Conservation (phyloP, 2,888 invertebrate genomes). For the Diploptera punctata region DNA sequence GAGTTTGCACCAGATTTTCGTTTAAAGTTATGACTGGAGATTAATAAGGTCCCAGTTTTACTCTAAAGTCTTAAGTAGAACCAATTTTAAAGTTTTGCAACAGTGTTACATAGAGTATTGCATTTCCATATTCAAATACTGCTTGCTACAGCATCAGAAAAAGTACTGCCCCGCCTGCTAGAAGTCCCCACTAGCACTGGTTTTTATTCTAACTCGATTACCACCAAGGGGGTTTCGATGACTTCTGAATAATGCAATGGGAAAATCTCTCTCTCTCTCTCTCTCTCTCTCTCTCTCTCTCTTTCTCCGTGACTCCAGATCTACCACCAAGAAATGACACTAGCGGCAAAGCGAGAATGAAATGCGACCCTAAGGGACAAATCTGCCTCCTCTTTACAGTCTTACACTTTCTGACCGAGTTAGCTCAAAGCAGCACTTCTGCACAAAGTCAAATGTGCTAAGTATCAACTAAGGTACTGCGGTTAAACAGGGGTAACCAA, state of each 20-base stretch:
- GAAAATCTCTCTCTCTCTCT: not conserved
- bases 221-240: slow-evolving; percentile 20
- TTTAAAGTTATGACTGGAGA: slow-evolving; percentile 11
- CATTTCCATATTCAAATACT: slow-evolving; percentile 26
- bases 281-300: too few species aligned
- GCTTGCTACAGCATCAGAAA: not conserved
- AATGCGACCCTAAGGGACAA: not conserved
- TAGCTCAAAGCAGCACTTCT: too few species aligned
- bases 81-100: slow-evolving; percentile 26
- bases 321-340: not conserved
- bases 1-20: not conserved
- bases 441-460: too few species aligned
- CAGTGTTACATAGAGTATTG: slow-evolving; percentile 9
- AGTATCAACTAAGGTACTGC: too few species aligned
- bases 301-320: too few species aligned
- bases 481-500: too few species aligned
- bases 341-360: not conserved
- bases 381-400: too few species aligned
- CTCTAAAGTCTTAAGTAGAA: slow-evolving; percentile 6
- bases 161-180: too few species aligned
- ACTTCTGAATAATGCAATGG: slow-evolving; percentile 28
- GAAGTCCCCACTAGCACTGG: not conserved
- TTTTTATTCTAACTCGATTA: slow-evolving; percentile 27
- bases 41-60: slow-evolving; percentile 4
- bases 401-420: too few species aligned